Conservation (phyloP, 1,140 invertebrate genomes). For the Zaprionus ghesquierei region DNA sequence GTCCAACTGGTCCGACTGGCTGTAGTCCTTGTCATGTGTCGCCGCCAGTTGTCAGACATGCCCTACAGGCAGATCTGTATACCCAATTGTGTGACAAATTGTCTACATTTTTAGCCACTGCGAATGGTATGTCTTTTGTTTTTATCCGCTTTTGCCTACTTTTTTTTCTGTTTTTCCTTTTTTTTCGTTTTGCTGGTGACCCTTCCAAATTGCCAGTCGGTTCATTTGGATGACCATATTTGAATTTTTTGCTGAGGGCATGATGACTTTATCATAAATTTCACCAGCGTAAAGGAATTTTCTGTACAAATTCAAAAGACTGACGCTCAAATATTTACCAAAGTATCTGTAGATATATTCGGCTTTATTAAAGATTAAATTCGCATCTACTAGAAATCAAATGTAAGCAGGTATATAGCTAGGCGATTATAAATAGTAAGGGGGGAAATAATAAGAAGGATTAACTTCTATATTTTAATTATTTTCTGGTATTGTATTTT, state of each 20-base stretch:
- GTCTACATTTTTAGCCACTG: constrained; percentile 59
- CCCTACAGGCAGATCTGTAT: constrained; percentile 27
- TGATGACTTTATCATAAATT: constrained; percentile 17
- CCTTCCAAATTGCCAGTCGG: constrained; percentile 22
- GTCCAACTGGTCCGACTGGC: constrained; percentile 2
- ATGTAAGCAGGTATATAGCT: background rate
- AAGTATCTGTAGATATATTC: background rate
- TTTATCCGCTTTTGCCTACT: background rate
- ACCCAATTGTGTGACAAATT: constrained; percentile 77
- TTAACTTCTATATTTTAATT: too few species aligned
- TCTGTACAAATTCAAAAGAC: background rate
- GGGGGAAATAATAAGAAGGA: too few species aligned
- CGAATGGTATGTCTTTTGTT: constrained; percentile 33
- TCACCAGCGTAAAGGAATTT: constrained; percentile 3
- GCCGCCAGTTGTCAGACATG: constrained; percentile 47
- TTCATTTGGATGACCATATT: constrained; percentile 23
- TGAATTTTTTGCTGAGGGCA: constrained; percentile 2
- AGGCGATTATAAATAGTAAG: background rate
- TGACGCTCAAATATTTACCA: background rate
- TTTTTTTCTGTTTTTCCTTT: background rate
- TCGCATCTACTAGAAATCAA: background rate
- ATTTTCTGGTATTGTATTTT: too few species aligned
- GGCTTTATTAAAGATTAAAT: background rate
- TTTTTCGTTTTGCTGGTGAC: constrained; percentile 18
- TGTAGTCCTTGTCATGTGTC: constrained; percentile 61